Base-by-base conservation (phyloP, 2,888 invertebrate genomes). In the Lycia hirtaria region DNA sequence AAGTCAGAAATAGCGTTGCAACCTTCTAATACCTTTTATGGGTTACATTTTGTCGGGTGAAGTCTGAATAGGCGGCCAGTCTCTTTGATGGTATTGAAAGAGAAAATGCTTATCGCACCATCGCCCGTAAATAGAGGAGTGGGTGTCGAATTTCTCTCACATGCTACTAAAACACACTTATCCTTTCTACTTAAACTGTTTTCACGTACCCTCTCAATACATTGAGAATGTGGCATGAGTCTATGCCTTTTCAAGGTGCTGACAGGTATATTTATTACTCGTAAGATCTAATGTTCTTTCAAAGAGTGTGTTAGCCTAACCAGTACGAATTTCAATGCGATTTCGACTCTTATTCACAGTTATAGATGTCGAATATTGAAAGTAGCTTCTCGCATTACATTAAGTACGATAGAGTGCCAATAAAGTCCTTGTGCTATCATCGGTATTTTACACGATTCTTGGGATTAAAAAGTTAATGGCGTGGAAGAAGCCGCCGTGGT, bases 31-130 rank as follows among this genome's bases (percentile, higher is more conserved):
- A 84, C 80, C 78, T 76, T 84, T 82, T 85, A 85, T 81, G 78
- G 78, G 82, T 81, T 80, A 85, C 86, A 84, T 81, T 84, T 86
- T 84, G 84, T 83, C 76, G 80, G 77, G 76, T 71, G 75, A 72
- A 80, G 78, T 73, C 67, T 88, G 88, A 88, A 88, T 88, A 85
- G 87, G 77, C 82, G 87, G 82, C 81, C 85, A 87, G 88, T 86
- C 83, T 83, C 86, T 89, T 86, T 87, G 87, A 88, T 84, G 81
- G 85, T 84, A 87, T 88, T 88, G 89, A 89, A 88, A 87, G 85
- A 85, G 88, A 86, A 87, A 89, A 88, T 87, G 85, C 87, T 87
- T 89, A 89, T 88, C 88, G 88, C 83, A 79, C 87, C 84, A 87
- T 88, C 87, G 85, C 81, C 79, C 81, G 85, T 87, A 88, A 88